Evolutionary conservation across 2,113 vertebrate genomes (phyloP).

Genomic region (Heterochromis multidens): DNA sequence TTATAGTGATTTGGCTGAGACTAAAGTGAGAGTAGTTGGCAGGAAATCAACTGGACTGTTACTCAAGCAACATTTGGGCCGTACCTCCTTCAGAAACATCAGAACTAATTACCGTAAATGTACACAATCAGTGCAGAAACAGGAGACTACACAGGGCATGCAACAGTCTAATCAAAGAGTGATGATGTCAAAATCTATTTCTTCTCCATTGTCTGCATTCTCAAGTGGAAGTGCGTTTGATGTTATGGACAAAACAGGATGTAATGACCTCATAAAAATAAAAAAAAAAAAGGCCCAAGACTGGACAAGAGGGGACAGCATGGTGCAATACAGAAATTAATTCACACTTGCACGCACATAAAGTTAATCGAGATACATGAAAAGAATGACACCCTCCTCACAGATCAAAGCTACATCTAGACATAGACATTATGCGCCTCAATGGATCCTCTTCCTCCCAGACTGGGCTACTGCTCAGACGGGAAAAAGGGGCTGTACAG

Average conservation of each 20-base stretch:
- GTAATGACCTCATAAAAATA: slow-evolving; percentile 51
- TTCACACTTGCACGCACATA: background rate
- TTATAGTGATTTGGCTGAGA: background rate
- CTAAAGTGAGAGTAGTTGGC: background rate
- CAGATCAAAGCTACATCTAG: slow-evolving; percentile 50
- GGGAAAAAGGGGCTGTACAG: slow-evolving; percentile 46
- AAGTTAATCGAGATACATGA: background rate
- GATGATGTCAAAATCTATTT: slow-evolving; percentile 66
- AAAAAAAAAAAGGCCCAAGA: background rate
- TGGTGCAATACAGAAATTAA: background rate
- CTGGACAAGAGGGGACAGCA: slow-evolving; percentile 11
- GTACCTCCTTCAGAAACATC: slow-evolving; percentile 10
- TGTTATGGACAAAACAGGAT: slow-evolving; percentile 72
- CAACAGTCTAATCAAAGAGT: slow-evolving; percentile 41
- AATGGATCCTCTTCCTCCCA: slow-evolving; percentile 60
- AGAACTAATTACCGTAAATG: slow-evolving; percentile 36
- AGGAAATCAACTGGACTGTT: slow-evolving; percentile 12
- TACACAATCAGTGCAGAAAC: slow-evolving; percentile 18
- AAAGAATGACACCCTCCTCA: background rate
- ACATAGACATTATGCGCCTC: slow-evolving; percentile 19
- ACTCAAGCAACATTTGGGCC: background rate
- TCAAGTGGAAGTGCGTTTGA: slow-evolving; percentile 55
- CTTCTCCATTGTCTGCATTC: slow-evolving; percentile 62
- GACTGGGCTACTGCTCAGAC: slow-evolving; percentile 63
- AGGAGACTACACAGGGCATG: background rate